Conservation (phyloP, 2,113 vertebrate genomes). For the Lagenorhynchus albirostris region DNA sequence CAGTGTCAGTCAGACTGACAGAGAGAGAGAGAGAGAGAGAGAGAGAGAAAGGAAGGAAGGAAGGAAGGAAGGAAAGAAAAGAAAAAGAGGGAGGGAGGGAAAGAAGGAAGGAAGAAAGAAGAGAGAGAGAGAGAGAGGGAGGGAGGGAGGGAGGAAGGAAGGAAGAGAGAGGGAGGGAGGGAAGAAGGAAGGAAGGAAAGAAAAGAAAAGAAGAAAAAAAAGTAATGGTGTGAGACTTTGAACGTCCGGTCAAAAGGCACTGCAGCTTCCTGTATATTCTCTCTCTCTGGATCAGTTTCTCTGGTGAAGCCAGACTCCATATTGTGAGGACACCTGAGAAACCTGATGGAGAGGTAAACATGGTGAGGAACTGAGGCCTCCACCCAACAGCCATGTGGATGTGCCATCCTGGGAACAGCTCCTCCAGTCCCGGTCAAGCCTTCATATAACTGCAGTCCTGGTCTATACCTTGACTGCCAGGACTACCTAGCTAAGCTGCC, state of each 20-base stretch:
- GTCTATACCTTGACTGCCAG: not conserved
- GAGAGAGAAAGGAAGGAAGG: not conserved
- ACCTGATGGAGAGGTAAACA: not conserved
- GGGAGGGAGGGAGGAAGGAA: no score
- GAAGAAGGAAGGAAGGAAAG: not conserved
- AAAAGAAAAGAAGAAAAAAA: not conserved
- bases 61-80: fast-evolving
- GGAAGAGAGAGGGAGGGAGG: no score
- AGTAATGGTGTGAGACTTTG: not conserved
- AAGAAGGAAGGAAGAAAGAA: not conserved
- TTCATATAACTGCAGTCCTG: not conserved
- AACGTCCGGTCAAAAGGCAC: not conserved
- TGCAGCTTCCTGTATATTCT: not conserved
- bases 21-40: not conserved
- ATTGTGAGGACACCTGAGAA: not conserved
- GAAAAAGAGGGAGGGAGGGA: no score
- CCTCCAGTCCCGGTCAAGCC: not conserved
- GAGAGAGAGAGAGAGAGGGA: fast-evolving
- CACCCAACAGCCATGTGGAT: not conserved
- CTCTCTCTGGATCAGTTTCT: not conserved
- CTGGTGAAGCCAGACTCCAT: not conserved
- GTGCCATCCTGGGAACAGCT: not conserved
- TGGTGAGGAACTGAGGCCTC: not conserved
- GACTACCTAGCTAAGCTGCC: not conserved
- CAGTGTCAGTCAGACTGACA: not conserved